These are phyloP conservation scores for Scaptomyza parva DNA, from an alignment of 2,888 invertebrate genomes.

Conservation along the genomic window DNA sequence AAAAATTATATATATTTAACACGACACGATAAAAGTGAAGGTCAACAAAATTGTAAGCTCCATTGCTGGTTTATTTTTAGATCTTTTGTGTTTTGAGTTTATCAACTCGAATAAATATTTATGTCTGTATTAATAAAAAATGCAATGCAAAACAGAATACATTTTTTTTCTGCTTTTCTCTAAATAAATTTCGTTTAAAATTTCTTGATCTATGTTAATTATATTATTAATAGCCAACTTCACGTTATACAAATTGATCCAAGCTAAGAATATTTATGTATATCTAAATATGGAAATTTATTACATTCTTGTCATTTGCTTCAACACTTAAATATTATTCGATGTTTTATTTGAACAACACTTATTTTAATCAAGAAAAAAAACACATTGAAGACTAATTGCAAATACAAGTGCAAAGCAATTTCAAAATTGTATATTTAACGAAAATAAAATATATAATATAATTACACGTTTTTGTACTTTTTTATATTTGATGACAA, in stretches of 20 bases:
- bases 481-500: no score
- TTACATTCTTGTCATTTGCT: background rate
- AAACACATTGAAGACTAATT: background rate
- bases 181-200: background rate
- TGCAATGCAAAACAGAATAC: slow-evolving; percentile 1
- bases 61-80: slow-evolving; percentile 59
- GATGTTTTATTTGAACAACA: background rate
- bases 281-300: background rate
- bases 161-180: slow-evolving; percentile 10
- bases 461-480: no score
- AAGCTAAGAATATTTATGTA: no score
- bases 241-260: background rate
- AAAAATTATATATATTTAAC: slow-evolving; percentile 22
- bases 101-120: slow-evolving; percentile 12
- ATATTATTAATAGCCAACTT: background rate
- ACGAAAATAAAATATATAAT: slow-evolving; percentile 3
- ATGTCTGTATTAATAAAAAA: slow-evolving; percentile 2
- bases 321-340: background rate
- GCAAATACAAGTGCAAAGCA: slow-evolving; percentile 2
- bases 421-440: slow-evolving; percentile 1
- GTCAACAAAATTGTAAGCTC: slow-evolving; percentile 62
- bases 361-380: background rate
- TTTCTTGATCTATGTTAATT: slow-evolving; percentile 3
- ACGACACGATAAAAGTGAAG: slow-evolving; percentile 47
- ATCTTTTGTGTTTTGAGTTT: slow-evolving; percentile 41